A percentile compares a stretch with the other conserved stretches of the same genome.
These are phyloP conservation scores for Hymenochirus boettgeri DNA, from an alignment of 2,113 vertebrate species.

Conservation along the genomic window DNA sequence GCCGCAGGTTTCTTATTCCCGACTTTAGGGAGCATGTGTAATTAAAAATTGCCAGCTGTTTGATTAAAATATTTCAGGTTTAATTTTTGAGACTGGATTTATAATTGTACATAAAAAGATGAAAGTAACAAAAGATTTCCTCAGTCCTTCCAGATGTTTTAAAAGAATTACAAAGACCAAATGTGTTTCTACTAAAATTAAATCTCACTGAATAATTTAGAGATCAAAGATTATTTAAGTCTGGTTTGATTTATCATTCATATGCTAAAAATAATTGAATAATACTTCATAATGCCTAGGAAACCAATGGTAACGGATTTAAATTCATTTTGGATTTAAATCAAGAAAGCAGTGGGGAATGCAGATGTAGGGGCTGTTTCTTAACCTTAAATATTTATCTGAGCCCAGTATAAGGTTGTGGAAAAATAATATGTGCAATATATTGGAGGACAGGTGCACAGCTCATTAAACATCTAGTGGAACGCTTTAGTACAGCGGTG, in stretches of 20 bases:
- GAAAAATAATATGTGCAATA: no score
- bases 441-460: no score
- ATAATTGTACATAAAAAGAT: conserved; percentile 12
- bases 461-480: no score
- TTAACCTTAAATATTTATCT: no score
- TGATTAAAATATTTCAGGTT: conserved; percentile 5
- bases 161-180: background rate
- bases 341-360: conserved; percentile 1
- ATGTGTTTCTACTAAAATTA: conserved; percentile 26
- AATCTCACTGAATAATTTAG: conserved; percentile 12
- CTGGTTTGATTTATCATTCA: conserved; percentile 20
- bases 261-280: conserved; percentile 23
- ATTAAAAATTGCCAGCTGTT: no score
- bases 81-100: background rate
- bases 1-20: no score
- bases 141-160: conserved; percentile 20
- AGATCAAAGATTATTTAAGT: conserved; percentile 23
- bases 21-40: no score
- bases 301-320: background rate
- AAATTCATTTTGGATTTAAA: conserved; percentile 18
- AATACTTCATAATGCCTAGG: background rate
- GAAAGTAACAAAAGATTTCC: conserved; percentile 10
- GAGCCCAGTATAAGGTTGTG: no score
- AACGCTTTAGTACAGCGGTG: no score
- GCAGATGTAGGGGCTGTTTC: background rate